Conservation (phyloP, 2,888 invertebrate species). For the Caenorhabditis sulstoni region DNA sequence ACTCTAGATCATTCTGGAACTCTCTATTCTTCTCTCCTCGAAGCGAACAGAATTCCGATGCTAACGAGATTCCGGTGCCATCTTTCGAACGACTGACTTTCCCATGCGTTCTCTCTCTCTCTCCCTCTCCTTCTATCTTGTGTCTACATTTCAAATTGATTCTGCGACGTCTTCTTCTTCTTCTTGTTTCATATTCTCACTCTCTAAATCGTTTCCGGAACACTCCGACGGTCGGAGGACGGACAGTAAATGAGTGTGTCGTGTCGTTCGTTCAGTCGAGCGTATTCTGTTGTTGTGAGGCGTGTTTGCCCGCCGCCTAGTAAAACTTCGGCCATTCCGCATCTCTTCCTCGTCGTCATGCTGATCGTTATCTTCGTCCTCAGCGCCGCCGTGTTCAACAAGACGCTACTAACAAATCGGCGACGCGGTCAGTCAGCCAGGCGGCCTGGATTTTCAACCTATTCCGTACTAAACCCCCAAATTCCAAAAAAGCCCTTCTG, state of each 20-base stretch:
- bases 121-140: neutral
- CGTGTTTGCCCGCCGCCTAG: constrained; percentile 34
- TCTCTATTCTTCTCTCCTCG: neutral
- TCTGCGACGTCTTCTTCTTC: constrained; percentile 3
- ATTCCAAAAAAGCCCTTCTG: too few relatives aligned
- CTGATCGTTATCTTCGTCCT: constrained; percentile 41
- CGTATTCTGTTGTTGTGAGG: constrained; percentile 21
- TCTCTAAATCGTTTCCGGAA: constrained; percentile 54
- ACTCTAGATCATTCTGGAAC: too few relatives aligned
- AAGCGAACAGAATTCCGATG: constrained; percentile 7
- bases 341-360: constrained; percentile 16
- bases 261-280: constrained; percentile 38
- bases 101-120: constrained; percentile 2
- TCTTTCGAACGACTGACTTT: neutral
- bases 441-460: constrained; percentile 30
- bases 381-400: constrained; percentile 20
- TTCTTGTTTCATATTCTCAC: constrained; percentile 30
- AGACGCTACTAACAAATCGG: constrained; percentile 26
- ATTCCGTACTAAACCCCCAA: constrained; percentile 10
- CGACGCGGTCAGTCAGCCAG: constrained; percentile 11
- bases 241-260: constrained; percentile 45
- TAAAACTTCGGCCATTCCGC: constrained; percentile 37
- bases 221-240: constrained; percentile 19
- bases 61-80: constrained; percentile 39
- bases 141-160: constrained; percentile 16